Base-by-base conservation (phyloP, 2,888 invertebrate species). In the Aspidiotus destructor region DNA sequence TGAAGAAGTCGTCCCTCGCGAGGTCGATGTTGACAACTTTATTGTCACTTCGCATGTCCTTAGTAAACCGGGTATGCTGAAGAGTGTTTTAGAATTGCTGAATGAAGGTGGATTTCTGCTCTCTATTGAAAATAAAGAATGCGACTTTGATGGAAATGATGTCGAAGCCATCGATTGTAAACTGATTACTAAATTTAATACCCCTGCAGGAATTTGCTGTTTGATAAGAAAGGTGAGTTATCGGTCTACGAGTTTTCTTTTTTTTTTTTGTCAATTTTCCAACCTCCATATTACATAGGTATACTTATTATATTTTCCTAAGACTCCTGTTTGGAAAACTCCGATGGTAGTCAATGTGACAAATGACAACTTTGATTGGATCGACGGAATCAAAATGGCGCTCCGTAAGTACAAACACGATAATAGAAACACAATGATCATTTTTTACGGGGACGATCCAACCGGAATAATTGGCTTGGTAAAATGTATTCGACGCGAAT, bases 401-500 rank as follows among this genome's bases (percentile, higher is more conserved):
- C 75, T 97, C 76, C 83, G 83, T 71, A 84, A 84, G 70, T 81
- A 85, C 63, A 84, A 85, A 75, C 77, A 78, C 40, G 82, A 82
- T 71, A 82, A 82, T 71, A 80, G 80, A 41, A 76, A 80, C 71
- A 84, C 85, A 73, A 82, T 90, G 69, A 76, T 90, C 52, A 84
- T 88, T 67, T 83, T 86, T 70, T 83, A 86, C 74, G 85, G 86
- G 55, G 84, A 86, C 73, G 82, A 85, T 70, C 76, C 82, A 41
- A 74, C 83, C 76, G 97, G 98, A 61, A 81, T 91, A 72, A 81
- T 95, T 69, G 98, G 98, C 58, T 81, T 98, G 76, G 86, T 89
- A 75, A 88, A 92, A 76, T 98, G 98, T 77, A 81, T 98, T 73
- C 87, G 88, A 75, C 86, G 84, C 74, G 97, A 97, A 81, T 83